Conservation (phyloP, 2,113 vertebrate species). For the Noctilio leporinus region DNA sequence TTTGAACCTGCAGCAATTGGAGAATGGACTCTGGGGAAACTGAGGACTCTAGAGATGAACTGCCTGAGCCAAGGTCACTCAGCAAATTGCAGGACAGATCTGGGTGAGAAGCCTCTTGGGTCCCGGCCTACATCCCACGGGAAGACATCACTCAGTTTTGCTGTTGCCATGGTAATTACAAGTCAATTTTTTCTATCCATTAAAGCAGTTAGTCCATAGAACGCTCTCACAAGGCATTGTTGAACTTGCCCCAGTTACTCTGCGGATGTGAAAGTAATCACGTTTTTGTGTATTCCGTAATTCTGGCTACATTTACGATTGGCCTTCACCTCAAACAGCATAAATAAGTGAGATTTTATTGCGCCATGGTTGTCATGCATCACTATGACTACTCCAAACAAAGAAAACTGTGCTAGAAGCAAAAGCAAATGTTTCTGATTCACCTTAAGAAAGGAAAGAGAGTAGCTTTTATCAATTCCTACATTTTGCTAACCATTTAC, state of each 20-base stretch:
- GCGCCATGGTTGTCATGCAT: neutral
- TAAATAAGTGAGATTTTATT: neutral
- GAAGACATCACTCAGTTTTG: slow-evolving; percentile 22
- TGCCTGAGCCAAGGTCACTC: neutral
- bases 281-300: slow-evolving; percentile 43
- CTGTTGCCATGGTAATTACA: slow-evolving; percentile 67
- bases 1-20: neutral
- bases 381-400: slow-evolving; percentile 41
- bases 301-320: neutral
- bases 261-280: slow-evolving; percentile 20
- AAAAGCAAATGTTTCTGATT: neutral
- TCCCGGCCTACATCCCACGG: neutral
- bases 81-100: neutral
- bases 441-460: neutral
- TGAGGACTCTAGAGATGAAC: neutral
- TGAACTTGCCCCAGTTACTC: slow-evolving; percentile 16
- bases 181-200: slow-evolving; percentile 41
- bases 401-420: slow-evolving; percentile 18
- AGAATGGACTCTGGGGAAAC: neutral
- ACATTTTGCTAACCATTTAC: neutral
- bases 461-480: neutral
- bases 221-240: slow-evolving; percentile 34
- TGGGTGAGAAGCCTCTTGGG: neutral
- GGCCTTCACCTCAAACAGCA: slow-evolving; percentile 43
- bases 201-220: slow-evolving; percentile 45